Percentiles rank a stretch among this genome's conserved stretches.
These are phyloP conservation scores for Tonatia bakeri DNA, from an alignment of 2,113 vertebrate species.

Conservation along the genomic window DNA sequence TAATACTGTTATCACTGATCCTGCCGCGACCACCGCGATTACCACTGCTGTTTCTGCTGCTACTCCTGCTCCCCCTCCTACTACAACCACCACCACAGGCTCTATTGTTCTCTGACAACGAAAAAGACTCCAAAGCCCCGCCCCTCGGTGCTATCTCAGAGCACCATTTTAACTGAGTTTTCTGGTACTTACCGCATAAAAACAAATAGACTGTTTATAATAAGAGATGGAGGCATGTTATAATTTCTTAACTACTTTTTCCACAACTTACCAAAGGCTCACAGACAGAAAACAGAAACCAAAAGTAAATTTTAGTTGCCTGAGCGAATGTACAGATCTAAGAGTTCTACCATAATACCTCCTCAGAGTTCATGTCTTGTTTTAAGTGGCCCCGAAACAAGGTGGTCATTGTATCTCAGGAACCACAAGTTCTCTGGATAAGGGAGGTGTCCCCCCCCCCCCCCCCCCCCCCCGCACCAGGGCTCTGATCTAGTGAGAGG, in stretches of 20 bases:
- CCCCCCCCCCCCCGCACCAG: not conserved
- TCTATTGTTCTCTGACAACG: not conserved
- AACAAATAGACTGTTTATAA: not conserved
- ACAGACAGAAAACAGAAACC: not conserved
- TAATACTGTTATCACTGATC: not conserved
- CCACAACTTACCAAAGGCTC: not conserved
- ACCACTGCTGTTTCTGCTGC: not conserved
- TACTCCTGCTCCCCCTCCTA: not conserved
- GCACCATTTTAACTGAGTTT: not conserved
- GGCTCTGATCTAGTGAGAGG: not conserved
- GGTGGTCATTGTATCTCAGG: not conserved
- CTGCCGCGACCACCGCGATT: not conserved
- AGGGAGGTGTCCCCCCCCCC: not conserved
- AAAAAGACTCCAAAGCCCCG: not conserved
- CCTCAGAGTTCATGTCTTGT: not conserved
- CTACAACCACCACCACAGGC: rapidly evolving
- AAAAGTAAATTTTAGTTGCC: not conserved
- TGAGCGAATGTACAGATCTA: not conserved
- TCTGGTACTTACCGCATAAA: not conserved
- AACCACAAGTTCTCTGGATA: not conserved
- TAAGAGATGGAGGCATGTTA: not conserved
- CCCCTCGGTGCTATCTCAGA: too few species aligned
- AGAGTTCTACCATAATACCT: not conserved
- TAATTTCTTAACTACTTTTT: not conserved
- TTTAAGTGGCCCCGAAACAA: not conserved